Conservation (phyloP, 2,888 invertebrate genomes). For the Sinodicranocentrus sp. region DNA sequence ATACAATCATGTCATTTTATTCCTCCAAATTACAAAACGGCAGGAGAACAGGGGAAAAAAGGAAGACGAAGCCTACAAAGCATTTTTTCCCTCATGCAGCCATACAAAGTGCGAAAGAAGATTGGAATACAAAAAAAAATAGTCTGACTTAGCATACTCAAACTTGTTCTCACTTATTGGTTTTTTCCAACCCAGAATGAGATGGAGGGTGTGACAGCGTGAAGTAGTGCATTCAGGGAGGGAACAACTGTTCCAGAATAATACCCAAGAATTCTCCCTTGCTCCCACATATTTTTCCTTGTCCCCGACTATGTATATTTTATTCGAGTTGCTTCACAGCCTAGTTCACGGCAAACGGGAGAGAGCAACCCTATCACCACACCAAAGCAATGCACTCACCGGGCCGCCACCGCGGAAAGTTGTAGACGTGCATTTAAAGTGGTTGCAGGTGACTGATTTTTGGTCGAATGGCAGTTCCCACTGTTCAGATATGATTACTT, state of each 20-base stretch:
- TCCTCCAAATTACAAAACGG: neutral
- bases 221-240: conserved; percentile 25
- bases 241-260: neutral
- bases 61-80: too few species aligned
- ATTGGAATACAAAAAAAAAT: too few species aligned
- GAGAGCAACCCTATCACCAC: too few species aligned
- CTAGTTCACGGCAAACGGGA: neutral
- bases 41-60: neutral
- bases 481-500: neutral
- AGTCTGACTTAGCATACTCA: neutral
- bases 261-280: neutral
- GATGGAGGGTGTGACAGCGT: conserved; percentile 51
- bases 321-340: too few species aligned
- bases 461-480: neutral
- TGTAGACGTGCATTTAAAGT: conserved; percentile 4
- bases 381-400: too few species aligned
- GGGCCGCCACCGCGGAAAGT: neutral
- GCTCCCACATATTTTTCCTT: neutral
- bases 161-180: conserved; percentile 16
- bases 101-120: too few species aligned
- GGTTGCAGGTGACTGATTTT: conserved; percentile 47
- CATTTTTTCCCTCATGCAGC: too few species aligned
- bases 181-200: neutral
- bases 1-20: too few species aligned
- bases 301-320: neutral